Percentiles rank a stretch among this genome's conserved stretches.
Conservation (phyloP, 2,113 vertebrate genomes). For the Catharus bicknelli region DNA sequence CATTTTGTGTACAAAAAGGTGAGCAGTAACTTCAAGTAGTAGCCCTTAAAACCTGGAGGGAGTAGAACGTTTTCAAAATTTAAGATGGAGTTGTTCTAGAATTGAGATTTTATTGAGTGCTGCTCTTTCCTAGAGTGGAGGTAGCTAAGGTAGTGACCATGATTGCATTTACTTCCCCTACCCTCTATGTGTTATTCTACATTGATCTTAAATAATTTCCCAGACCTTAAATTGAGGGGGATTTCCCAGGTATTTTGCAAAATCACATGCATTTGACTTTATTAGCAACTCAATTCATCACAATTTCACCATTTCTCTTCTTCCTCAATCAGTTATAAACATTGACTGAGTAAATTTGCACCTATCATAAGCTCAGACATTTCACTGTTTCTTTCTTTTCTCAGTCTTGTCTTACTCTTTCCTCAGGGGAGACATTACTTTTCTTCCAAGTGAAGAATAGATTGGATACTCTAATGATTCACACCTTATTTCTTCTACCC, state of each 20-base stretch:
- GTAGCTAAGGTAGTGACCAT: neutral
- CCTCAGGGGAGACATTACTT: neutral
- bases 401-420: neutral
- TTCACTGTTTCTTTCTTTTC: neutral
- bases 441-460: neutral
- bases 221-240: rapidly evolving
- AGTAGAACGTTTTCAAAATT: neutral
- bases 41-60: neutral
- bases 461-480: neutral
- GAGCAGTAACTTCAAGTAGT: neutral
- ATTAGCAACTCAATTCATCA: neutral
- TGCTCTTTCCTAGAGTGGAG: neutral
- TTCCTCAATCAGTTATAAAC: neutral
- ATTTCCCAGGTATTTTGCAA: neutral
- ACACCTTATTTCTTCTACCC: neutral
- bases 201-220: neutral
- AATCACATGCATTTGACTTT: neutral
- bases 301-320: neutral
- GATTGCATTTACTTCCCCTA: neutral
- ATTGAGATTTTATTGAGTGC: neutral
- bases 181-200: rapidly evolving
- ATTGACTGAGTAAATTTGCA: neutral
- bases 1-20: neutral
- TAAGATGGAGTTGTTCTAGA: neutral
- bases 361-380: neutral